Conservation (phyloP, 2,113 vertebrate species). For the Aphelocoma coerulescens region DNA sequence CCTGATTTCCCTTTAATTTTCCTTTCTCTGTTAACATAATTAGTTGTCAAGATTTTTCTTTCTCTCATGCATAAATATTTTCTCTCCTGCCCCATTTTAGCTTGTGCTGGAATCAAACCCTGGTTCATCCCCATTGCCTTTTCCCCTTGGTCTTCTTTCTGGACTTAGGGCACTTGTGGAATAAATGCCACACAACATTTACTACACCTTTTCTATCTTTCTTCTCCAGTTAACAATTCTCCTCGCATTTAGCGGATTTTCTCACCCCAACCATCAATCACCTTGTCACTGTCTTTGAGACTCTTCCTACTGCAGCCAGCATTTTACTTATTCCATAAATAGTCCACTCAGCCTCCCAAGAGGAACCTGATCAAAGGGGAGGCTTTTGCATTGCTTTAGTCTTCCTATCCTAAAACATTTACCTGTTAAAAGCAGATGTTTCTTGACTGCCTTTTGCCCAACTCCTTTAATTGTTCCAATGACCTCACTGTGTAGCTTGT, state of each 20-base stretch:
- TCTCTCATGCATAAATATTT: background rate
- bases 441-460: background rate
- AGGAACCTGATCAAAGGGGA: background rate
- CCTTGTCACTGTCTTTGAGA: background rate
- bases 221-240: background rate
- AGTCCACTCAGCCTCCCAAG: background rate
- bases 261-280: background rate
- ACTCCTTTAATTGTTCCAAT: background rate
- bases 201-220: background rate
- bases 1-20: background rate
- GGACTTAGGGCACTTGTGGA: background rate
- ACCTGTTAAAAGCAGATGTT: background rate
- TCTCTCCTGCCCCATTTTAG: background rate
- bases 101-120: background rate
- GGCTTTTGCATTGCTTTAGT: background rate
- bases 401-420: background rate
- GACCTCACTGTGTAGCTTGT: background rate
- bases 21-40: background rate
- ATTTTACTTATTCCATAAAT: background rate
- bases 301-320: background rate
- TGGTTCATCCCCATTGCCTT: background rate
- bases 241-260: background rate
- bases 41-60: background rate
- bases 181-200: background rate
- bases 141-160: background rate